Evolutionary conservation across 2,113 vertebrate species (phyloP), one percentile per base, ranked within the genome.

Genomic region (Sisor rabdophorus): DNA sequence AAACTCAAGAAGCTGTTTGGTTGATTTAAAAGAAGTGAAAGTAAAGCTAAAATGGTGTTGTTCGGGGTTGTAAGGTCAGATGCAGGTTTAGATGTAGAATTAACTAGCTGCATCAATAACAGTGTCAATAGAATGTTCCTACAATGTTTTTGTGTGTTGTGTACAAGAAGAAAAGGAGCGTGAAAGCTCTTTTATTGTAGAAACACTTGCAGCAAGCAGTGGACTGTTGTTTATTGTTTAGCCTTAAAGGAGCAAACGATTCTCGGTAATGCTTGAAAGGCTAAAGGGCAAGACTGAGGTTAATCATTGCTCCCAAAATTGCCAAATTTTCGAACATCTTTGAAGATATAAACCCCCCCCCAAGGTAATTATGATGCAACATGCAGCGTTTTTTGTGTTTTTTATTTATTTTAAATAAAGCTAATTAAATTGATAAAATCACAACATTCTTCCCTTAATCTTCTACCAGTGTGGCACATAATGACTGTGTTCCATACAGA

Each of bases 101-200:
- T 32, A 28, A 30, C 9, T 32, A 17, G 1, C 28, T 60, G 8
- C 8, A 30, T 60, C 30, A 32, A 47, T 65, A 64, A 40, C 40
- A 9, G 6, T 36, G 60, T 30, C 56, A 15, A 26, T 24, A 2
- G 7, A 32, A 61, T 9, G 20, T 76, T 52, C 53, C 60, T 56
- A 20, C 6, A 11, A 22, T 70, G 76, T 9, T 19, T n/a, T 8
- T 40, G 30, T 40, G 47, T 53, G 44, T 11, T 48, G n/a, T 28
- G 15, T 22, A 5, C 10, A 55, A 26, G 17, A 22, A 22, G 32
- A 22, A 5, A 15, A 7, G n/a, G 16, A 16, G 6, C 1, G 28
- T 84, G 88, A 89, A 89, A 87, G 85, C 86, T 81, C 73, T 84
- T 90, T 89, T 91, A 91, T 91, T 89, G 87, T 87, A 87, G 84